phyloP scores from a whole-genome alignment of 2,888 invertebrate species.

The Polydrusus cervinus region DNA sequence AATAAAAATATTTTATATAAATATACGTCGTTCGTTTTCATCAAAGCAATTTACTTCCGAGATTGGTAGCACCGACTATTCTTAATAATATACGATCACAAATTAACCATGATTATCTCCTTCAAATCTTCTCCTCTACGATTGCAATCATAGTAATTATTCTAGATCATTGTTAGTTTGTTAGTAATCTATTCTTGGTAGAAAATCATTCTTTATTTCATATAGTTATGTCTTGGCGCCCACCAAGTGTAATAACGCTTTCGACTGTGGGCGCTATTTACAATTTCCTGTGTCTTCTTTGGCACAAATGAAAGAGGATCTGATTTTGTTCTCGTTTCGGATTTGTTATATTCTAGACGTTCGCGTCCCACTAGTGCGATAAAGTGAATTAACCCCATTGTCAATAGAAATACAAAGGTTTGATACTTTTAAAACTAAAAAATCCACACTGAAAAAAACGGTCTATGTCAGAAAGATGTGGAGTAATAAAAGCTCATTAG shows the following conservation, averaged over 20 bases:
- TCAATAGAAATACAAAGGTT: too few relatives aligned
- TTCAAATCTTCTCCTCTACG: constrained; percentile 54
- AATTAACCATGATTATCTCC: constrained; percentile 11
- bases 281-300: constrained; percentile 51
- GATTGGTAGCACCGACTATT: background rate
- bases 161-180: constrained; percentile 47
- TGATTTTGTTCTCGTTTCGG: constrained; percentile 30
- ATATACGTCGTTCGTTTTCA: too few relatives aligned
- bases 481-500: too few relatives aligned
- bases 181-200: constrained; percentile 47
- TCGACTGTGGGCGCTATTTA: constrained; percentile 52
- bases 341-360: background rate
- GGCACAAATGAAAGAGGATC: constrained; percentile 21
- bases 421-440: background rate
- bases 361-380: too few relatives aligned
- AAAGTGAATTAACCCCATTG: too few relatives aligned
- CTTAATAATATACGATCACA: background rate
- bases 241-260: constrained; percentile 45
- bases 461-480: too few relatives aligned
- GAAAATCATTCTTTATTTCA: constrained; percentile 48
- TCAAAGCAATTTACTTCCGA: too few relatives aligned
- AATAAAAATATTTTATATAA: too few relatives aligned
- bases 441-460: too few relatives aligned
- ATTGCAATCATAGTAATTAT: constrained; percentile 40
- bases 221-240: constrained; percentile 49